These are phyloP conservation scores for Paguma larvata DNA, from an alignment of 2,797 vertebrate species.

Conservation along the genomic window DNA sequence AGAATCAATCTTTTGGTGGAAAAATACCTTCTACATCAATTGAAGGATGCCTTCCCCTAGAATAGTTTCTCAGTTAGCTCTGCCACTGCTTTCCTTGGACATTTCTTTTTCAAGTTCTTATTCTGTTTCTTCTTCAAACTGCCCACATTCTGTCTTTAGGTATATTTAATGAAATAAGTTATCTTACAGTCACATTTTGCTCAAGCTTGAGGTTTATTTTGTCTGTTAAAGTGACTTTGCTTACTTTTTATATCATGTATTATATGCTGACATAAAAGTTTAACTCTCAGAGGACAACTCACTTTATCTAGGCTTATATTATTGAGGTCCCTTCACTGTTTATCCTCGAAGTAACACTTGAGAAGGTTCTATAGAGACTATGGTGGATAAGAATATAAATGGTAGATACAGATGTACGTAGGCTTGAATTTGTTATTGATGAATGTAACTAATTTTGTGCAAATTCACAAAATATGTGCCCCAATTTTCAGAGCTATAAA, in stretches of 20 bases:
- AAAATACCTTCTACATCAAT: background rate
- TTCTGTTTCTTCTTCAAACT: slow-evolving; percentile 3
- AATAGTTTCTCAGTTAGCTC: background rate
- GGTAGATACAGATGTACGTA: background rate
- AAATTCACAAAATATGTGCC: background rate
- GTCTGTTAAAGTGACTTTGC: background rate
- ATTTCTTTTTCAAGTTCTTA: background rate
- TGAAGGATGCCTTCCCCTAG: background rate
- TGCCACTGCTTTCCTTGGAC: background rate
- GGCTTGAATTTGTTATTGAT: background rate
- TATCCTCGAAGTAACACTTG: background rate
- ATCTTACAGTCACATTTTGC: background rate
- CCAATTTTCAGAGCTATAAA: background rate
- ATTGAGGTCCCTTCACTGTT: background rate
- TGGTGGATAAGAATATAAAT: background rate
- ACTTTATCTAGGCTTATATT: background rate
- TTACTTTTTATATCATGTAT: background rate
- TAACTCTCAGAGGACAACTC: background rate
- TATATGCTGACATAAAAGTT: background rate
- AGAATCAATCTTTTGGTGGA: background rate
- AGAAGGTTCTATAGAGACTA: background rate
- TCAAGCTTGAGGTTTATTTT: background rate
- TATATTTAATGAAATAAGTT: background rate
- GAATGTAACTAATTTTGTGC: background rate
- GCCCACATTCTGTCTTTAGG: background rate